These are phyloP conservation scores for Heliconius charithonia DNA, from an alignment of 2,888 invertebrate genomes.

Conservation along the genomic window DNA sequence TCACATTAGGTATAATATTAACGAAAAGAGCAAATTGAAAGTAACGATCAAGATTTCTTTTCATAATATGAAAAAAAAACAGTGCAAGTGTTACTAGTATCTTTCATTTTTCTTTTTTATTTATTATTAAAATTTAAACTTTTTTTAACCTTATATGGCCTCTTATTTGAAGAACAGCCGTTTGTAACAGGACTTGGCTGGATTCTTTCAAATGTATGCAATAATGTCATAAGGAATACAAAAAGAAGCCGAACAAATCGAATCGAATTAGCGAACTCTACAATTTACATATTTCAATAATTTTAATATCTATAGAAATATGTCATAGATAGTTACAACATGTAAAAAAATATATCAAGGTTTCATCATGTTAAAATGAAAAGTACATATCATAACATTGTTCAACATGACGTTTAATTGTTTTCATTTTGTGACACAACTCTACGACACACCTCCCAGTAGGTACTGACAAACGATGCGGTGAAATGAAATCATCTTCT, in stretches of 20 bases:
- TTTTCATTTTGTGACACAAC: slow-evolving; percentile 4
- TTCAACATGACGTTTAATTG: background rate
- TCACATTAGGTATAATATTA: background rate
- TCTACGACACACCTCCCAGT: background rate
- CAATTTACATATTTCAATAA: background rate
- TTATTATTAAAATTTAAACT: background rate
- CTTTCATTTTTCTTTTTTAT: background rate
- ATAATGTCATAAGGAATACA: no score
- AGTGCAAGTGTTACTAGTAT: background rate
- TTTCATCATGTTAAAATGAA: background rate
- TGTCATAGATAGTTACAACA: background rate
- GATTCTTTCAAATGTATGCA: background rate
- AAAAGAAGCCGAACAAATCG: no score
- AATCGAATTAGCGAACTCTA: background rate
- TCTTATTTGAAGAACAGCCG: background rate
- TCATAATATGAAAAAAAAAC: background rate
- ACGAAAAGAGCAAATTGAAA: background rate
- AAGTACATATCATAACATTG: background rate
- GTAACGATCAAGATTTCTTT: background rate
- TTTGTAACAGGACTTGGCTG: background rate
- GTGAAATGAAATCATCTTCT: slow-evolving; percentile 6
- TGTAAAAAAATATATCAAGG: background rate
- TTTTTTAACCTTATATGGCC: background rate
- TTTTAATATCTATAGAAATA: background rate
- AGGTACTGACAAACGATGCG: background rate